These are phyloP conservation scores for Eubasilissa splendida DNA, from an alignment of 2,888 invertebrate genomes.

Conservation along the genomic window DNA sequence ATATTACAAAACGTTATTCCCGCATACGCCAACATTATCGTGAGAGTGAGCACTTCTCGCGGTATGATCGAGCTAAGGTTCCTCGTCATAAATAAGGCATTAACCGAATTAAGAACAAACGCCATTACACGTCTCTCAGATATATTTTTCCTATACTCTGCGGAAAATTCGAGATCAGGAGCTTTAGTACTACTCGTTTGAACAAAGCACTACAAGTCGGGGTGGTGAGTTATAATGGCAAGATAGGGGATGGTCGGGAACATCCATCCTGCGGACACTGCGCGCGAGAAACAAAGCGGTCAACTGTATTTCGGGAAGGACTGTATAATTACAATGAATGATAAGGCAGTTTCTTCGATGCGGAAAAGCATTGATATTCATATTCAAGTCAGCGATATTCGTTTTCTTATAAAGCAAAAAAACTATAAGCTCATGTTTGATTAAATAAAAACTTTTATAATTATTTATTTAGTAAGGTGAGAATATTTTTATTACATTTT, in stretches of 20 bases:
- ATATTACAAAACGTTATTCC: too few relatives aligned
- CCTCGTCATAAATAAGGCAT: constrained; percentile 3
- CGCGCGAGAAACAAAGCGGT: neutral
- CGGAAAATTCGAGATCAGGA: constrained; percentile 41
- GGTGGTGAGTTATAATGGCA: neutral
- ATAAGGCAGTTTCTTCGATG: neutral
- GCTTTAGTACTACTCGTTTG: constrained; percentile 30
- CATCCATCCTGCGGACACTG: neutral
- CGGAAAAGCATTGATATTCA: neutral
- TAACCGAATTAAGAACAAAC: constrained; percentile 27
- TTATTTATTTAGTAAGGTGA: too few relatives aligned
- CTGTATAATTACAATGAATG: neutral
- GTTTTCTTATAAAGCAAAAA: too few relatives aligned
- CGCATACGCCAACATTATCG: neutral
- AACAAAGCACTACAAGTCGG: neutral
- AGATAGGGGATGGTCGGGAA: neutral
- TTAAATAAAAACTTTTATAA: too few relatives aligned
- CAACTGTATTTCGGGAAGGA: neutral
- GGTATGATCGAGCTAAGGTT: neutral
- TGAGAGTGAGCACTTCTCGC: neutral
- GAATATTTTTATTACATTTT: too few relatives aligned
- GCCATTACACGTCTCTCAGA: constrained; percentile 40
- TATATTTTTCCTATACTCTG: constrained; percentile 36
- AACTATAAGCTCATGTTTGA: too few relatives aligned
- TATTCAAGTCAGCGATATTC: neutral